Conservation (phyloP, 2,888 invertebrate genomes). For the Blastobasis adustella region DNA sequence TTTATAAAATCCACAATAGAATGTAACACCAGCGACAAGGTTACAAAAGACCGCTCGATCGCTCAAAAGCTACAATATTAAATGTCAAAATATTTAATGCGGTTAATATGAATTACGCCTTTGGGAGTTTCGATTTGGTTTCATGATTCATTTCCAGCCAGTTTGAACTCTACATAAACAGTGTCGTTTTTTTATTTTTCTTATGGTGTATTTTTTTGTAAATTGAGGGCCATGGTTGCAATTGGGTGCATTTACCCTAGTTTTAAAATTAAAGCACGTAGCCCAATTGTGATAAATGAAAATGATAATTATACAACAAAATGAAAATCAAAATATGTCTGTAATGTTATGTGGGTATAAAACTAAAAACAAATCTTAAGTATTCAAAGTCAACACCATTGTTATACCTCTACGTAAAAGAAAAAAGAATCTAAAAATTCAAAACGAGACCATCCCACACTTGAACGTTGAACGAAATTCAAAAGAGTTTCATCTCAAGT, state of each 20-base stretch:
- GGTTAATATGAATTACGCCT: not conserved
- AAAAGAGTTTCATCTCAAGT: conserved; percentile 33
- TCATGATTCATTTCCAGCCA: too few relatives aligned
- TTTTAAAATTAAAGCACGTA: too few relatives aligned
- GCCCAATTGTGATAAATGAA: too few relatives aligned
- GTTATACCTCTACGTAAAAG: not conserved
- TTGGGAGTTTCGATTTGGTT: not conserved
- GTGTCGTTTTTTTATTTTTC: not conserved
- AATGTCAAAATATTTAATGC: conserved; percentile 41
- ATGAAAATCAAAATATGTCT: too few relatives aligned
- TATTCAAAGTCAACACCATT: too few relatives aligned
- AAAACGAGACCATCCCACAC: conserved; percentile 52
- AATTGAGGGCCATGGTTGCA: too few relatives aligned
- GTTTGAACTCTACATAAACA: too few relatives aligned
- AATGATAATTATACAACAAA: too few relatives aligned
- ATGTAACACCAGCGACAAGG: conserved; percentile 1
- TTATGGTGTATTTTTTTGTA: not conserved
- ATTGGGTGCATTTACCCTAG: too few relatives aligned
- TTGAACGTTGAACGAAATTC: conserved; percentile 31
- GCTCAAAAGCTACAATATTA: conserved; percentile 29
- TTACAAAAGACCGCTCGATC: conserved; percentile 20
- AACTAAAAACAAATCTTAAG: too few relatives aligned
- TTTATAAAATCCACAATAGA: not conserved
- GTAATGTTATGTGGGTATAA: too few relatives aligned
- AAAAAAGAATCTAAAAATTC: conserved; percentile 24